Percentiles rank a stretch among this genome's conserved stretches.
These are phyloP conservation scores for Escarpia spicata DNA, from an alignment of 2,888 invertebrate species.

Conservation along the genomic window DNA sequence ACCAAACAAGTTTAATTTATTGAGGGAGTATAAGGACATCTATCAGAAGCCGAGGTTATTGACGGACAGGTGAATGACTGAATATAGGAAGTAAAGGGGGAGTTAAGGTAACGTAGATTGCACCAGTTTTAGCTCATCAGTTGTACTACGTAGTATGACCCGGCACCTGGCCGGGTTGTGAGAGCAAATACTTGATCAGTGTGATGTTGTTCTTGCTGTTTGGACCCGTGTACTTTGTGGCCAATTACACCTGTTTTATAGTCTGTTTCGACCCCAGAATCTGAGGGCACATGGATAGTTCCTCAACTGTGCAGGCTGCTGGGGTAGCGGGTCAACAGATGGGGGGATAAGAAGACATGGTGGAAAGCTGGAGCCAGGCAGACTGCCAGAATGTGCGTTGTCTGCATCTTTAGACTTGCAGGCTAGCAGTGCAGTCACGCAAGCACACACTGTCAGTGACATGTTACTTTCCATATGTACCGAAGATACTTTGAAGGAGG, in stretches of 20 bases:
- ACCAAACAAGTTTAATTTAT: not conserved
- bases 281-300: not conserved
- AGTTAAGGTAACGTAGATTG: no score
- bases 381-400: not conserved
- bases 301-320: not conserved
- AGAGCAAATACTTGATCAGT: not conserved
- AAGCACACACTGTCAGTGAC: not conserved
- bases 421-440: not conserved
- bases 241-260: not conserved
- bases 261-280: not conserved
- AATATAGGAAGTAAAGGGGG: no score
- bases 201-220: not conserved
- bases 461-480: no score
- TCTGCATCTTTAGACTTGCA: not conserved
- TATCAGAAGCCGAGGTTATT: not conserved
- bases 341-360: not conserved
- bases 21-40: not conserved
- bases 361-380: not conserved
- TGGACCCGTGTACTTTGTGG: constrained; percentile 12
- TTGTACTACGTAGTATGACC: not conserved
- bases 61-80: no score
- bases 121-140: no score
- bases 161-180: not conserved
- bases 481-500: no score
- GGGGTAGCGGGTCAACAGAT: not conserved